Evolutionary conservation across 2,888 invertebrate species (phyloP).

Genomic region (Lasioglossum pauxillum): DNA sequence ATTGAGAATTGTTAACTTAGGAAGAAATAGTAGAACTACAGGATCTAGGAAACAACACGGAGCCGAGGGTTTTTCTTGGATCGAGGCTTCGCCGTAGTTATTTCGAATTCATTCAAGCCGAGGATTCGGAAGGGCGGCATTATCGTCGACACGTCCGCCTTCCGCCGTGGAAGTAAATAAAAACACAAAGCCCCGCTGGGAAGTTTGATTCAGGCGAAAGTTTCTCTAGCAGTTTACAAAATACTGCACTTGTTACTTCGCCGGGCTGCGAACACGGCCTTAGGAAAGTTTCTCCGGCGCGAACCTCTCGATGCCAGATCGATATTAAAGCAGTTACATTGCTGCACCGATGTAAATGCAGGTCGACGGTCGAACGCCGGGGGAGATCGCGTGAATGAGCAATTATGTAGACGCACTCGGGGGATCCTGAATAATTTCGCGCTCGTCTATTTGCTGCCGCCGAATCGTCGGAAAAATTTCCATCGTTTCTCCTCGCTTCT

Average conservation of each 20-base stretch:
- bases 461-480: slow-evolving; percentile 38
- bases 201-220: slow-evolving; percentile 16
- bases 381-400: slow-evolving; percentile 35
- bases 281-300: slow-evolving; percentile 41
- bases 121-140: background rate
- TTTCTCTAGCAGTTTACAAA: slow-evolving; percentile 23
- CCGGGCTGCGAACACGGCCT: slow-evolving; percentile 23
- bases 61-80: too few relatives aligned
- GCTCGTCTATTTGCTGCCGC: slow-evolving; percentile 16
- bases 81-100: too few relatives aligned
- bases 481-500: background rate
- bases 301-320: slow-evolving; percentile 40
- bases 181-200: slow-evolving; percentile 27
- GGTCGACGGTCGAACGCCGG: background rate
- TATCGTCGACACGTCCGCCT: background rate
- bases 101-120: background rate
- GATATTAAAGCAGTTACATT: slow-evolving; percentile 42
- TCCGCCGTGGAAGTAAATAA: slow-evolving; percentile 10
- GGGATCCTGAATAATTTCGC: slow-evolving; percentile 29
- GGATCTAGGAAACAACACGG: too few relatives aligned
- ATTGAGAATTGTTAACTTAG: too few relatives aligned
- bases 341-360: slow-evolving; percentile 9
- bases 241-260: slow-evolving; percentile 17
- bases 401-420: slow-evolving; percentile 35
- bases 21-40: too few relatives aligned